A percentile compares a stretch with the other conserved stretches of the same genome.
phyloP scores from a whole-genome alignment of 2,888 invertebrate genomes.

The Plagodis dolabraria region DNA sequence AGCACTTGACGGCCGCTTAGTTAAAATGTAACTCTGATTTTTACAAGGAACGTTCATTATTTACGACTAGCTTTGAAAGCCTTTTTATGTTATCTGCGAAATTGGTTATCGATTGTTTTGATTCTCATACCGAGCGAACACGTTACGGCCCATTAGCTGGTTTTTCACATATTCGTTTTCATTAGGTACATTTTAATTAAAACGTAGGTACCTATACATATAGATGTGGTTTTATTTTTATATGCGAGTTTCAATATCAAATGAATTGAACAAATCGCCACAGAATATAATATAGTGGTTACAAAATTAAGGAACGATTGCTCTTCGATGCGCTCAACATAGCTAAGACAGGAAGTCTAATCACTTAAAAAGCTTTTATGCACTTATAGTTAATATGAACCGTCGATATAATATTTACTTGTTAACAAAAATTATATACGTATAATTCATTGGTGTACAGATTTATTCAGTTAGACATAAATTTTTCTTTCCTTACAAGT shows the following conservation, averaged over 20 bases:
- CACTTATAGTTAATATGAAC: too few species aligned
- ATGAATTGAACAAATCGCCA: too few species aligned
- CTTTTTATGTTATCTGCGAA: constrained; percentile 33
- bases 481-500: not conserved
- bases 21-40: constrained; percentile 29
- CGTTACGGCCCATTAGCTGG: constrained; percentile 7
- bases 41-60: constrained; percentile 29
- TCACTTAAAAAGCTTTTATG: too few species aligned
- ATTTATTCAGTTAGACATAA: too few species aligned
- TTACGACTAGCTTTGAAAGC: constrained; percentile 34
- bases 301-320: too few species aligned
- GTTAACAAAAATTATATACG: too few species aligned
- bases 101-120: constrained; percentile 41
- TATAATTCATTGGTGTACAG: too few species aligned
- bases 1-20: constrained; percentile 39
- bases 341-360: too few species aligned
- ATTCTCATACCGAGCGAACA: constrained; percentile 6
- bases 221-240: constrained; percentile 3
- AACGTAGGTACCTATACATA: not conserved
- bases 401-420: too few species aligned
- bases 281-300: too few species aligned
- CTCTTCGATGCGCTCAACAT: too few species aligned
- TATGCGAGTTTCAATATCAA: not conserved
- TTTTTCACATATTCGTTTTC: constrained; percentile 6
- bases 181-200: constrained; percentile 6